These are phyloP conservation scores for Tetramorium simillimum DNA, from an alignment of 1,140 invertebrate genomes.

Conservation along the genomic window DNA sequence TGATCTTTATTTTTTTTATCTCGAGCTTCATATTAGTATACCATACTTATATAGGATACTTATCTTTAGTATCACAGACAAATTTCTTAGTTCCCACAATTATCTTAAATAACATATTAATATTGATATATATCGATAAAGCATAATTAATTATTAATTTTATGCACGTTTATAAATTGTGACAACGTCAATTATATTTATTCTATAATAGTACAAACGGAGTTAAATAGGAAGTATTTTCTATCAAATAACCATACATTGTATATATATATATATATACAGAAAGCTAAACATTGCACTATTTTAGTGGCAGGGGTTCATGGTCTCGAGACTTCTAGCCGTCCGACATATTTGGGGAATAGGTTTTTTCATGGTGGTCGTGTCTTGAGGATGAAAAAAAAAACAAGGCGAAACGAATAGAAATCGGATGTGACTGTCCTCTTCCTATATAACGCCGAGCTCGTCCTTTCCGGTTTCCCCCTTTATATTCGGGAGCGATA, in stretches of 20 bases:
- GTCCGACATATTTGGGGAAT: slow-evolving; percentile 11
- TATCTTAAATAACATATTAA: not conserved
- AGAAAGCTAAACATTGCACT: not conserved
- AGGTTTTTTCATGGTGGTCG: not conserved
- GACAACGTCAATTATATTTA: not conserved
- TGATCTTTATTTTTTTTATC: not conserved
- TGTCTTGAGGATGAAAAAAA: slow-evolving; percentile 56
- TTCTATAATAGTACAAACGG: not conserved
- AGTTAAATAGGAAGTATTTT: not conserved
- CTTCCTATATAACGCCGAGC: slow-evolving; percentile 63
- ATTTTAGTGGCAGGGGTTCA: slow-evolving; percentile 14
- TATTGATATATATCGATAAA: not conserved
- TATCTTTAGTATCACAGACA: not conserved
- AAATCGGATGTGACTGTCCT: slow-evolving; percentile 72
- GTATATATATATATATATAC: not conserved
- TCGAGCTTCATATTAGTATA: not conserved
- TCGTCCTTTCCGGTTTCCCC: slow-evolving; percentile 64
- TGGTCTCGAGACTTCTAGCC: not conserved
- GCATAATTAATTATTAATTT: not conserved
- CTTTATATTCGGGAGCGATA: slow-evolving; percentile 68
- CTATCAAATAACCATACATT: not conserved
- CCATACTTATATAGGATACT: not conserved
- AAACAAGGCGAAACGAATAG: slow-evolving; percentile 58
- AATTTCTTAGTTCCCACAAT: not conserved
- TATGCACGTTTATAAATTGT: not conserved